phyloP scores from a whole-genome alignment of 2,797 vertebrate species.

The Scolopax rusticola region DNA sequence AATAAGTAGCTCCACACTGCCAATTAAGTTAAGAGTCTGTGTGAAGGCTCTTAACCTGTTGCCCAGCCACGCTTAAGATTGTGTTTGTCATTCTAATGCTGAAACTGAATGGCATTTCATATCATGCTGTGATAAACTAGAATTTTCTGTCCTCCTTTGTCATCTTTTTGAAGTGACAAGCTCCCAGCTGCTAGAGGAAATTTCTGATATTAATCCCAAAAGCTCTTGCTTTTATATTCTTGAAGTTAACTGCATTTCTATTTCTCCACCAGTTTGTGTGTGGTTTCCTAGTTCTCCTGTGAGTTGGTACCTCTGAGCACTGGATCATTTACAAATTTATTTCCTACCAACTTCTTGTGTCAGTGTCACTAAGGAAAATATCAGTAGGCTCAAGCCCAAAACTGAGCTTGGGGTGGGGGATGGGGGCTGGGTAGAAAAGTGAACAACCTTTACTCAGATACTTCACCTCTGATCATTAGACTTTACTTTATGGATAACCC shows the following conservation, averaged over 20 bases:
- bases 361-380: background rate
- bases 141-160: background rate
- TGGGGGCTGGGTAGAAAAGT: background rate
- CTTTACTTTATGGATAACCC: background rate
- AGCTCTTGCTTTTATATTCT: background rate
- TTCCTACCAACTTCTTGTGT: background rate
- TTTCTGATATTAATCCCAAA: background rate
- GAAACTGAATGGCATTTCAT: constrained; percentile 12
- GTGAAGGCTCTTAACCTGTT: constrained; percentile 40
- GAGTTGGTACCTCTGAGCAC: background rate
- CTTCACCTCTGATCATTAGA: background rate
- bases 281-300: background rate
- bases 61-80: background rate
- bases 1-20: constrained; percentile 19
- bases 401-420: background rate
- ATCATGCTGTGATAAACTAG: background rate
- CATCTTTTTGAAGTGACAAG: background rate
- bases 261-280: background rate
- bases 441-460: background rate
- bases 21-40: background rate
- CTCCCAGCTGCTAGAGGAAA: background rate
- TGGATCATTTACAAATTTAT: background rate
- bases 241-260: background rate
- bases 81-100: constrained; percentile 9
- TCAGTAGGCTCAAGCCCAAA: background rate